phyloP scores from a whole-genome alignment of 1,140 invertebrate species.

The Stenopsyche tienmushanensis region DNA sequence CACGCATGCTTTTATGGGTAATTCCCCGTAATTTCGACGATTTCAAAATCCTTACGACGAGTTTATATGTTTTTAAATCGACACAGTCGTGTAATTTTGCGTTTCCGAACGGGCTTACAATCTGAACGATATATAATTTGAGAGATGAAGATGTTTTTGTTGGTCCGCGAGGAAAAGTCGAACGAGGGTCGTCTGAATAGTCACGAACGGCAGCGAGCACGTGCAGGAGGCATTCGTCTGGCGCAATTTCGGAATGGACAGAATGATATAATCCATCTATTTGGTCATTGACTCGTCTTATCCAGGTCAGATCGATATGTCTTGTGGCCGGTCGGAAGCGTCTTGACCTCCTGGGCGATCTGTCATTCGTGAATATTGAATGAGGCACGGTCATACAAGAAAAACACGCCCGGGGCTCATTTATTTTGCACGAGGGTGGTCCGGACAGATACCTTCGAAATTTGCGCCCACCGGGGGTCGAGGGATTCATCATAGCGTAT shows the following conservation, averaged over 20 bases:
- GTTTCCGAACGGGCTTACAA: too few species aligned
- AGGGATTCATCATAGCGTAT: too few species aligned
- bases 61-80: too few species aligned
- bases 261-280: conserved; percentile 6
- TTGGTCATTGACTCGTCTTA: not conserved
- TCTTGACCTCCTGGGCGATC: conserved; percentile 1
- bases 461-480: too few species aligned
- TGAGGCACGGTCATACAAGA: not conserved
- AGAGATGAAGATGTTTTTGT: too few species aligned
- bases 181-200: not conserved
- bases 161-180: too few species aligned
- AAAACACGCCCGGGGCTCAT: not conserved
- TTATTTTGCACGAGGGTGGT: not conserved
- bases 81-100: too few species aligned
- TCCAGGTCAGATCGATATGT: conserved; percentile 10
- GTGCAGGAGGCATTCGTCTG: not conserved
- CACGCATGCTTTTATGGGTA: too few species aligned
- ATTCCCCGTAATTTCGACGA: too few species aligned
- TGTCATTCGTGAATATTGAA: conserved; percentile 8
- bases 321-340: not conserved
- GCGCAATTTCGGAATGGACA: not conserved
- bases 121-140: too few species aligned
- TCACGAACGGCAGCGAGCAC: too few species aligned
- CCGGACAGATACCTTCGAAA: not conserved
- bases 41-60: too few species aligned